These are phyloP conservation scores for Acanthopleura granulata DNA, from an alignment of 2,888 invertebrate genomes.

Conservation along the genomic window DNA sequence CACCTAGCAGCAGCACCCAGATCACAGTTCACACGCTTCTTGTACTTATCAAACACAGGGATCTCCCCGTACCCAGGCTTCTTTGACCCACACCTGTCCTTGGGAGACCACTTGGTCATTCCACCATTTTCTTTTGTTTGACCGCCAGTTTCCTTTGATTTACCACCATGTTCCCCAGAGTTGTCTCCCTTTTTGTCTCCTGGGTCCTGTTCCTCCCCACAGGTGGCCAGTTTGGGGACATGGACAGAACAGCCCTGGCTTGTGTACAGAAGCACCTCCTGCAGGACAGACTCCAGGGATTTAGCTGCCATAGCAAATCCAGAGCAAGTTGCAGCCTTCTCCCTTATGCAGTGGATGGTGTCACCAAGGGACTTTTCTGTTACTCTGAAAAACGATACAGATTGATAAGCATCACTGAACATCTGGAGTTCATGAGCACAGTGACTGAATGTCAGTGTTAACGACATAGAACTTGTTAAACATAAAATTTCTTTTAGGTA, in stretches of 20 bases:
- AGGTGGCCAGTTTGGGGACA: neutral
- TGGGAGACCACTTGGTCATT: neutral
- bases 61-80: neutral
- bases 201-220: neutral
- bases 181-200: neutral
- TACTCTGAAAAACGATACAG: neutral
- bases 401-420: too few species aligned
- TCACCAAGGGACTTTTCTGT: neutral
- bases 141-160: neutral
- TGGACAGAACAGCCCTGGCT: neutral
- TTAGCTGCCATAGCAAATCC: neutral
- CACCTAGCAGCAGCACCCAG: neutral
- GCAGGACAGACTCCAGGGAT: neutral
- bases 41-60: slow-evolving; percentile 1
- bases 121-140: neutral
- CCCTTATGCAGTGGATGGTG: neutral
- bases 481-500: too few species aligned
- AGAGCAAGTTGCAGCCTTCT: neutral
- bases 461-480: too few species aligned
- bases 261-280: neutral
- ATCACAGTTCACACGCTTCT: neutral
- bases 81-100: too few species aligned
- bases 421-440: too few species aligned
- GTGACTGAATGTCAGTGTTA: too few species aligned
- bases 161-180: neutral